Conservation (phyloP, 2,113 vertebrate genomes). For the Acrocephalus arundinaceus region DNA sequence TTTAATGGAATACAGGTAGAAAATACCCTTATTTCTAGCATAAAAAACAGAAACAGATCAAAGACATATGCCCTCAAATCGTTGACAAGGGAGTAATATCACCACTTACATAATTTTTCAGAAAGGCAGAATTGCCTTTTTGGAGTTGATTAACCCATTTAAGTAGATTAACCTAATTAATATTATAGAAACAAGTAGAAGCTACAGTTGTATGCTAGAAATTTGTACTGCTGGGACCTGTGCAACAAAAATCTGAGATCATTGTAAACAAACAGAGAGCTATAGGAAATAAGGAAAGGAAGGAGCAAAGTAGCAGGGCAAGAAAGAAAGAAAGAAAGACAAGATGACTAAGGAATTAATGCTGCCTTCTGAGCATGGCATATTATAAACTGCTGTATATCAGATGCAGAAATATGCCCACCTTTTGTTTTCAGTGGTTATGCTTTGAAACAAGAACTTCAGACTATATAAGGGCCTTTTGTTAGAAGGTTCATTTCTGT, state of each 20-base stretch:
- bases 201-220: neutral
- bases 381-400: neutral
- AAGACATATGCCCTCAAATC: neutral
- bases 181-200: neutral
- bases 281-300: neutral
- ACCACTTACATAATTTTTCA: neutral
- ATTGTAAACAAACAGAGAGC: neutral
- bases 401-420: neutral
- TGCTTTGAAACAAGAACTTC: neutral
- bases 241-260: neutral
- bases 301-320: fast-evolving
- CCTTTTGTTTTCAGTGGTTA: neutral
- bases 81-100: neutral
- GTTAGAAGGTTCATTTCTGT: neutral
- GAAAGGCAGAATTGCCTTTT: neutral
- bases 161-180: neutral
- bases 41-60: neutral
- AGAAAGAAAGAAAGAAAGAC: neutral
- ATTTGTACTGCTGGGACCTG: neutral
- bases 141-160: neutral
- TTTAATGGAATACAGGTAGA: neutral
- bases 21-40: neutral
- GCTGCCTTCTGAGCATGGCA: neutral
- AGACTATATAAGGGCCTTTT: neutral
- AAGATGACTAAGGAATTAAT: neutral